A percentile compares a stretch with the other conserved stretches of the same genome.
Evolutionary conservation across 2,888 invertebrate genomes (phyloP).

Genomic region (Eurytoma californica): DNA sequence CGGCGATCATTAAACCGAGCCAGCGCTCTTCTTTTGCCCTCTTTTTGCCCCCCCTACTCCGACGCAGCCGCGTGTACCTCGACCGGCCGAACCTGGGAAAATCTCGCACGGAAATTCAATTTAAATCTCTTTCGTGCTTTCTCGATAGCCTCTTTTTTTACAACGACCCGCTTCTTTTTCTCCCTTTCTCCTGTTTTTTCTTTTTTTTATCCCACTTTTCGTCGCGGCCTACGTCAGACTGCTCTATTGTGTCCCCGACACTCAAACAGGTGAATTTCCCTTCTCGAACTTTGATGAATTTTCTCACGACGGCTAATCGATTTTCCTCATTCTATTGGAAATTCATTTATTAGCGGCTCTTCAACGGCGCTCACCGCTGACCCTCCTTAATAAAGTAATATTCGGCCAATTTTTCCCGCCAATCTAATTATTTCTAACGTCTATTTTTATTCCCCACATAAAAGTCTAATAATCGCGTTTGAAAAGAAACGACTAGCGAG

Average conservation of each 20-base stretch:
- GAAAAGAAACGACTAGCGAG: too few relatives aligned
- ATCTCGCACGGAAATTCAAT: constrained; percentile 47
- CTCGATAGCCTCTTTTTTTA: constrained; percentile 20
- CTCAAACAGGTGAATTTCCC: constrained; percentile 33
- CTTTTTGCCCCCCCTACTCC: neutral
- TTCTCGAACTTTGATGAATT: constrained; percentile 24
- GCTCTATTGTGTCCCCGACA: constrained; percentile 31
- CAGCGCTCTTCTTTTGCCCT: neutral
- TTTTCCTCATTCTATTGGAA: constrained; percentile 9
- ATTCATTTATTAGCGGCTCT: constrained; percentile 7
- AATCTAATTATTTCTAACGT: neutral
- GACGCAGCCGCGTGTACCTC: neutral
- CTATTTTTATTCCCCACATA: too few relatives aligned
- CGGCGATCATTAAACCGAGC: constrained; percentile 29
- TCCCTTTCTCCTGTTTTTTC: neutral
- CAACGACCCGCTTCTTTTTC: neutral
- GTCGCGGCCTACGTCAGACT: neutral
- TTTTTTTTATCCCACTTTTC: neutral
- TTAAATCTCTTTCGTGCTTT: constrained; percentile 29
- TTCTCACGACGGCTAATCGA: constrained; percentile 18
- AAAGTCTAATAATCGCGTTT: too few relatives aligned
- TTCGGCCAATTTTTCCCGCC: neutral
- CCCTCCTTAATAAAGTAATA: neutral
- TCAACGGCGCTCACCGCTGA: neutral
- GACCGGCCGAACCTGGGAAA: constrained; percentile 28